Base-by-base conservation (phyloP, 2,888 invertebrate genomes). In the Temnothorax rugatulus region DNA sequence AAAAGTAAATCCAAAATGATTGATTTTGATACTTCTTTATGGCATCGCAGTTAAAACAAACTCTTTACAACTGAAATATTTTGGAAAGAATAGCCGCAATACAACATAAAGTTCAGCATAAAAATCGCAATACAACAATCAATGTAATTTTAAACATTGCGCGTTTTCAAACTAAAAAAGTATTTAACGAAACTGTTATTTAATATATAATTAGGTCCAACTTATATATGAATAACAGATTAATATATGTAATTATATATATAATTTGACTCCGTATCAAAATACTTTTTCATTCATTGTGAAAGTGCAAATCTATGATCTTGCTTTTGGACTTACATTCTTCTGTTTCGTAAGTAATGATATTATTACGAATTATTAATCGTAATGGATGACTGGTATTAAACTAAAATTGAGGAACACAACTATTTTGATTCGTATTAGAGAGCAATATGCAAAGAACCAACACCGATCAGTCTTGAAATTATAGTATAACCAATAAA, bases 401-500 rank as follows among this genome's bases (percentile, higher is more conserved):
- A 41, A 59, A 73, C 34, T 82, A 82, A 82, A 59, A 75, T 21
- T 41, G 66, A 77, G 13, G 52, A 64, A 18, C 25, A n/a, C 15
- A 25, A 71, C 38, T 47, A 50, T 71, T 71, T 82, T 63, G 61
- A 50, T 76, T 84, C 81, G 18, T 71, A 87, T 77, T 50, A 66
- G 91, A 92, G 91, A 93, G 93, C 91, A 92, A 91, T 91, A 79
- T 79, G 92, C 86, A 91, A 91, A 92, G 92, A 94, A 94, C 94
- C 94, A 95, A 95, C 94, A 94, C 94, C 94, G 94, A 93, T 94
- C 94, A 95, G 94, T 95, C 94, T 95, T 94, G 92, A 91, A 92
- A 94, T 94, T 94, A 93, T 92, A 92, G 92, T 93, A 93, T 93
- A 93, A 93, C 90, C 90, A 93, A 93, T 94, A 93, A 93, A 93